Evolutionary conservation across 2,797 vertebrate species (phyloP), one percentile per base, ranked within the genome.

Genomic region (Schizopygopsis pylzovi): DNA sequence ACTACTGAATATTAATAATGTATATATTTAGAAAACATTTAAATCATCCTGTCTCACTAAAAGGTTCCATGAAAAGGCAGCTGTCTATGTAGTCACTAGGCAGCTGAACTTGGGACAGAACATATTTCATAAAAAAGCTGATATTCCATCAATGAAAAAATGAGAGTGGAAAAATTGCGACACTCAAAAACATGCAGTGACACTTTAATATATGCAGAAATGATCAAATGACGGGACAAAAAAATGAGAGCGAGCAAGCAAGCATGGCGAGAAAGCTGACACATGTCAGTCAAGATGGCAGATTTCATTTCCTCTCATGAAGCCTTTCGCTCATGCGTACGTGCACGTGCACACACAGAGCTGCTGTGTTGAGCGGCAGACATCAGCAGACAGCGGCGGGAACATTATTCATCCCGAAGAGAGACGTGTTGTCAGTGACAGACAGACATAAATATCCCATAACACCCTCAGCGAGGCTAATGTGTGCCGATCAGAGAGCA

Each of bases 401-500:
- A 89, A 90, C 92, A 92, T 93, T 94, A 94, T 94, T 95, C 94
- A 94, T 94, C 90, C 90, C 91, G 78, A 91, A 92, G 92, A 92
- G 89, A 87, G 89, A 88, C 79, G 81, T 93, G 93, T 92, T 93
- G 91, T 88, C 63, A 87, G 90, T 94, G 95, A 95, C 93, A 94
- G 92, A 90, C 82, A 91, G 91, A 95, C 93, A 94, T 93, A 95
- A 94, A 94, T 93, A 94, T 93, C 94, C 92, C 90, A 90, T 92
- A 90, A 93, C 92, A 92, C 86, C 86, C 89, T 91, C 90, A 88
- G 91, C 92, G 89, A 92, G 94, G 95, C 94, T 95, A 95, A 95
- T 93, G 90, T 92, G 90, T 93, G 94, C 93, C 93, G 91, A 93
- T 95, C 93, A 95, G 75, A 81, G 89, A 86, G 91, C 20, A 88